Base-by-base conservation (phyloP, 2,113 vertebrate genomes). In the Bambusicola thoracicus region DNA sequence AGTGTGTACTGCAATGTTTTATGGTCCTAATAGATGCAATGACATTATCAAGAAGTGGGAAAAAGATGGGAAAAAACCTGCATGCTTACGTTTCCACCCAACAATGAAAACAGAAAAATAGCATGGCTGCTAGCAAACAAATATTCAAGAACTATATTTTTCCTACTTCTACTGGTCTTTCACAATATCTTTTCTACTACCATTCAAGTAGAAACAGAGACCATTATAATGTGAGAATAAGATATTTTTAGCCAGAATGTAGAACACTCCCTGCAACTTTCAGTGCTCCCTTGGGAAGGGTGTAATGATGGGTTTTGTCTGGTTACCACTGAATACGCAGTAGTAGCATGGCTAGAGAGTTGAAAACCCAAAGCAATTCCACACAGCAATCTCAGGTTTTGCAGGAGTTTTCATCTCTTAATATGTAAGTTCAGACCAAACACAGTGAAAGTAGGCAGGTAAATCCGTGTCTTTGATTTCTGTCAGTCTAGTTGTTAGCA, bases 391-490 rank as follows among this genome's bases (percentile, higher is more conserved):
- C 62, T 83, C 74, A 38, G 30, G 43, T 63, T 82, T 59, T 91
- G 61, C 58, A 15, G 48, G 66, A 55, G 81, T 78, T 94, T 75
- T 58, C 9, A 3, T 18, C 4, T 17, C 38, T 65, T 49, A 51
- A 13, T 8, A 43, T 8, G 16, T 9, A 34, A 79, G 30, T 44
- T 56, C 84, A 87, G 44, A 32, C n/a, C 56, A 48, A 59, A 41
- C 34, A 15, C 49, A 17, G 14, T 29, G 43, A 44, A 72, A 53
- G 36, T 66, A 89, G 79, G 59, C 65, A 93, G 68, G 87, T 34
- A 70, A 93, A 97, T 72, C 87, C 61, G 67, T 58, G 56, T n/a
- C 79, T 95, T 90, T 92, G 83, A 92, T 91, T 95, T 90, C 90
- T 96, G 80, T 91, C 94, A 83, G 29, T 93, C 76, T 75, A 12